Evolutionary conservation across 2,888 invertebrate species (phyloP), one percentile per base, ranked within the genome.

Genomic region (Campopleginae sp.): DNA sequence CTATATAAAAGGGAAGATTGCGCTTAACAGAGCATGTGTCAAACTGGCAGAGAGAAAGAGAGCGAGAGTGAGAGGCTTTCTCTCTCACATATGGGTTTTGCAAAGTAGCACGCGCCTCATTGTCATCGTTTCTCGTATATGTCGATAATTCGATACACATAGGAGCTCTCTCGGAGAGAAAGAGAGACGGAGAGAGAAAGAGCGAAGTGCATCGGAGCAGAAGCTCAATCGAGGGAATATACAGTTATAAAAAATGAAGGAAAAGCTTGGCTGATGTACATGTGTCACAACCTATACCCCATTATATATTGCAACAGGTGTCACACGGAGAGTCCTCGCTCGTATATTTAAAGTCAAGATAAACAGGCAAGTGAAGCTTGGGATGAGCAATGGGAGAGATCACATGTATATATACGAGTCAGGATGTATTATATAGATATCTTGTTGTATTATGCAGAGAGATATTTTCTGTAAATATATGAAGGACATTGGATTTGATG

Each of bases 71-170:
- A 63, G 48, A 46, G 14, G 76, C 27, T 44, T 74, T 61, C 42
- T 58, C 42, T 44, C 58, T n/a, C 31, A 23, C 31, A 61, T n/a
- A 42, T 27, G 46, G 80, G 48, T 68, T 84, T 77, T 79, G 80
- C 80, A 82, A 86, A 87, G 82, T 85, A 85, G 85, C 85, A 86
- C 65, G 77, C 78, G 81, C 78, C 77, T 79, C 84, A 82, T 85
- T 85, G 82, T 85, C 78, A 82, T 84, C 84, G 78, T 80, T 80
- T 86, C 84, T 78, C 72, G 75, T 84, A 31, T 68, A 88, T 81
- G 88, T 87, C 88, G 85, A 88, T 88, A 88, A 88, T 84, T 88
- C 85, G 85, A 88, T 88, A 86, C 79, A 78, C 86, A 83, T 82
- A 65, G 81, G 58, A 48, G 61, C 79, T 51, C 65, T 10, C 75